phyloP scores from a whole-genome alignment of 1,140 invertebrate genomes.

The Orussus abietinus region DNA sequence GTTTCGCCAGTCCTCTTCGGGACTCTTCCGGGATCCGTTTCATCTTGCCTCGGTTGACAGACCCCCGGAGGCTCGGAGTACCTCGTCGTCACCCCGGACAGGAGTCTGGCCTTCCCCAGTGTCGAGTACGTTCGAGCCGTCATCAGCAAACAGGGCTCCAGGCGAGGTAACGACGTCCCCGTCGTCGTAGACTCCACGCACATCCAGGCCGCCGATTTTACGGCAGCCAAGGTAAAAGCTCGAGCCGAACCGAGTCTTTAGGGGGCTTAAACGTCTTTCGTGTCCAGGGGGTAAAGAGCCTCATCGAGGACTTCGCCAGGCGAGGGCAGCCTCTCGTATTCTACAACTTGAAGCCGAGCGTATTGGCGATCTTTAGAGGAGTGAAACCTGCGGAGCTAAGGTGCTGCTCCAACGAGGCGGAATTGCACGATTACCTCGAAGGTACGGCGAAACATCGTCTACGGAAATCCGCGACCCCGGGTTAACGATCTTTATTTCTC shows the following conservation, averaged over 20 bases:
- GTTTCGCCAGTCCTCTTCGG: too few species aligned
- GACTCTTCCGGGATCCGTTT: too few species aligned
- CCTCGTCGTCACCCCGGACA: slow-evolving; percentile 66
- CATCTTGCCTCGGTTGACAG: too few species aligned
- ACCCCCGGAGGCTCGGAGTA: slow-evolving; percentile 62
- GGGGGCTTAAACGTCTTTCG: slow-evolving; percentile 15
- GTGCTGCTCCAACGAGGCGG: slow-evolving; percentile 60
- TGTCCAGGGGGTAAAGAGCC: slow-evolving; percentile 65
- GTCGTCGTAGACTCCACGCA: slow-evolving; percentile 75
- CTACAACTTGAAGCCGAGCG: slow-evolving; percentile 70
- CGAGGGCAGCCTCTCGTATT: slow-evolving; percentile 72
- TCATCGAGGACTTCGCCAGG: slow-evolving; percentile 70
- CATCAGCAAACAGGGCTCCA: slow-evolving; percentile 67
- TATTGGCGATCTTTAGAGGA: slow-evolving; percentile 65
- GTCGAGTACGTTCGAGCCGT: slow-evolving; percentile 73
- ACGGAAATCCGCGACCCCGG: not conserved
- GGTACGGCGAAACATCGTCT: slow-evolving; percentile 26
- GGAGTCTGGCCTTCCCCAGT: slow-evolving; percentile 71
- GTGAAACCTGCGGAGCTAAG: slow-evolving; percentile 66
- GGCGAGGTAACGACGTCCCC: slow-evolving; percentile 59
- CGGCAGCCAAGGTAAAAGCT: slow-evolving; percentile 67
- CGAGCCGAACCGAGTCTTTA: too few species aligned
- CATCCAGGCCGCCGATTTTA: slow-evolving; percentile 74
- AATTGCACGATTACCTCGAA: slow-evolving; percentile 62
- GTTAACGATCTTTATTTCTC: slow-evolving; percentile 6